A percentile compares a stretch with the other conserved stretches of the same genome.
Conservation (phyloP, 2,888 invertebrate species). For the Adelphocoris suturalis region DNA sequence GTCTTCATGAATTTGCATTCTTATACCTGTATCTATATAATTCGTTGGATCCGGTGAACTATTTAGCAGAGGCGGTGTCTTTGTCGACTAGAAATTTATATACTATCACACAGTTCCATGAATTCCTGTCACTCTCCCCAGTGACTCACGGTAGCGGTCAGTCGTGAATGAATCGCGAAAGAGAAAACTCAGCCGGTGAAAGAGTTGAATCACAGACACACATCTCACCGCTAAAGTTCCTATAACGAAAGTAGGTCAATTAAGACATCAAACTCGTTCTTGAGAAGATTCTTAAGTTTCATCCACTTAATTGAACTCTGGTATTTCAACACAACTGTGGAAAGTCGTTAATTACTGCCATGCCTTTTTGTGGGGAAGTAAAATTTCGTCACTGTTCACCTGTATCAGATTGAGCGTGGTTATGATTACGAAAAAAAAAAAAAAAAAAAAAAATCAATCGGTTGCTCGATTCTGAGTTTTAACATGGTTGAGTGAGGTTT, state of each 20-base stretch:
- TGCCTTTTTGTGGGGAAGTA: neutral
- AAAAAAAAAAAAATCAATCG: no score
- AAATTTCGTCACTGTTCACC: neutral
- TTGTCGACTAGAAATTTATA: no score
- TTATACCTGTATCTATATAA: no score
- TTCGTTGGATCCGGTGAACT: no score
- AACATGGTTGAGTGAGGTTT: no score
- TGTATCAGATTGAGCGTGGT: slow-evolving; percentile 10
- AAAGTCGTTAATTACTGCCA: neutral
- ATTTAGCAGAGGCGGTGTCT: no score
- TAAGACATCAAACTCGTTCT: slow-evolving; percentile 36
- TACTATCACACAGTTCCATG: neutral
- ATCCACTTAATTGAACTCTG: slow-evolving; percentile 20
- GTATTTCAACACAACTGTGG: slow-evolving; percentile 16
- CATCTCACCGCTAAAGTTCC: neutral
- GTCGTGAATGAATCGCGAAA: slow-evolving; percentile 40
- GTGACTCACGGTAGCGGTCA: neutral
- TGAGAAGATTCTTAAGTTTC: slow-evolving; percentile 36
- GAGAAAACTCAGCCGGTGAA: slow-evolving; percentile 25
- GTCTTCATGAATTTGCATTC: no score
- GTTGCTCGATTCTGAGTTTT: no score
- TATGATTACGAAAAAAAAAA: neutral
- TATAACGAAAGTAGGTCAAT: slow-evolving; percentile 42
- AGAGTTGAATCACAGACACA: slow-evolving; percentile 38
- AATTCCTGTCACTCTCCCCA: neutral